Evolutionary conservation across 2,888 invertebrate species (phyloP), one percentile per base, ranked within the genome.

Genomic region (Ophonus ardosiacus): DNA sequence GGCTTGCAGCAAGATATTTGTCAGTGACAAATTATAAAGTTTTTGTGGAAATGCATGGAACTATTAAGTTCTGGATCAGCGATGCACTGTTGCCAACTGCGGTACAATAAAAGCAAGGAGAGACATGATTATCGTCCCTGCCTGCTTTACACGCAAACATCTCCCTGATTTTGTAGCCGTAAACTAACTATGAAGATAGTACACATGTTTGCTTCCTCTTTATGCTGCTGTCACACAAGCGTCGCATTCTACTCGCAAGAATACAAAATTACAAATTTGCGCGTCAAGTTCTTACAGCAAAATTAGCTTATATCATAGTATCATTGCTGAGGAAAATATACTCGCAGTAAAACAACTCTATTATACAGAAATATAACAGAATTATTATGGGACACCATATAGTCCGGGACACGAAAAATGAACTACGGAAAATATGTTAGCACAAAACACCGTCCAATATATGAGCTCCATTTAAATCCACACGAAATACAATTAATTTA

Each of bases 11-110:
- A 57, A 18, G 31, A 57, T 24, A 76, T 57, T 78, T 78, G 78
- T 78, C 78, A 78, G 31, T 21, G 78, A 57, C 78, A 57, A 78
- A 57, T 78, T 78, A 78, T 57, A 78, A 78, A 78, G 57, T 78
- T 78, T 78, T 78, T 78, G 78, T 78, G 17, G 31, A 24, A 78
- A 10, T 57, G 78, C 57, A 57, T 43, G 31, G 56, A 74, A 74
- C 78, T 78, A 78, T 57, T 57, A 78, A 78, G 38, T 78, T 57
- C 2, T 31, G 24, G 71, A 51, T 74, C 71, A 43, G 71, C 43
- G 71, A 51, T 74, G 78, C 78, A 78, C 57, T 57, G 57, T 57
- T 78, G 78, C 78, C 78, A 78, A 78, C 78, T 78, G 57, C 21
- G 24, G 15, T 78, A 1, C 57, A 56, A 57, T 78, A 78, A 57